Base-by-base conservation (phyloP, 2,797 vertebrate species). In the Oophaga sylvatica region DNA sequence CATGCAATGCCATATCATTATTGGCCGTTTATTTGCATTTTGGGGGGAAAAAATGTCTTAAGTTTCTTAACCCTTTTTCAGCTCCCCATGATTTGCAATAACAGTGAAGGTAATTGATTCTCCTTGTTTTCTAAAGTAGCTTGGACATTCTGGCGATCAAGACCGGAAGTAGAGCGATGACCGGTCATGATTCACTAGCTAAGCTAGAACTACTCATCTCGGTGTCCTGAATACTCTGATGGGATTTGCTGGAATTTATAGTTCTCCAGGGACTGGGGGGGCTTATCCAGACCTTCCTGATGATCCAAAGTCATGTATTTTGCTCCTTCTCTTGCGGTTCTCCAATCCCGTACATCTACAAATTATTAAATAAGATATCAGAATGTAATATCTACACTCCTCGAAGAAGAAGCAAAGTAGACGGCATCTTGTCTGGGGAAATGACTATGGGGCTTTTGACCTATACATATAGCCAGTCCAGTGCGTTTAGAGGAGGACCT, bases 401-500 rank as follows among this genome's bases (percentile, higher is more conserved):
- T n/a, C 41, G 22, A 16, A 65, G 70, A 59, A 80, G 79, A 70
- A 26, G 76, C 75, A 2, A 53, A 19, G 76, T n/a, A 56, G 84
- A 57, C 76, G 6, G 62, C 53, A 57, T 19, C 56, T 59, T 80
- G 67, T 63, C 56, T 31, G 76, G 75, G 48, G 20, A 84, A 71
- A 67, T 31, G 16, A 45, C 73, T 19, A 78, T 60, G 56, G 5
- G 77, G 19, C 56, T 84, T 75, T 31, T 88, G 87, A 88, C 76
- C 82, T 80, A 63, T 84, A 70, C 59, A 87, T 88, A 78, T 79
- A 82, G 85, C 90, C 56, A 78, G 88, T 80, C 88, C 17, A 91
- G 89, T 91, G 71, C 56, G 79, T 92, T 91, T 86, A 87, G 90
- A 76, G 71, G 71, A 87, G 89, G 86, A 87, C 77, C 90, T 92